Evolutionary conservation across 2,113 vertebrate genomes (phyloP), one percentile per base, ranked within the genome.

Genomic region (Rallus limicola): DNA sequence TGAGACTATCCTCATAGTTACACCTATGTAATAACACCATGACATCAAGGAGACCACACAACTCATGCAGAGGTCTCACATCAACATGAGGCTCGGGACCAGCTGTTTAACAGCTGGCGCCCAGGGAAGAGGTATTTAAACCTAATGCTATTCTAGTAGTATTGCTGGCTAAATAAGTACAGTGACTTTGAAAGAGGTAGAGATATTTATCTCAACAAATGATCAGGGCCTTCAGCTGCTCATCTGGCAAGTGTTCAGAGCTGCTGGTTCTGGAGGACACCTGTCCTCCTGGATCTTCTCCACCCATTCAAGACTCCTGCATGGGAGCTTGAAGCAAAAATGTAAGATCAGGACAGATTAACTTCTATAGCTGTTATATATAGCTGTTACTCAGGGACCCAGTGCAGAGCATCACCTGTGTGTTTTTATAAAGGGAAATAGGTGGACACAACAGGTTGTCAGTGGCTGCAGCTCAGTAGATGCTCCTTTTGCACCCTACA

Each of bases 21-120:
- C 29, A 91, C 48, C 53, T n/a, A 10, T 21, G 44, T 85, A 76
- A 36, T 38, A 82, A 68, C 58, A 50, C 42, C 0, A 0, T 65
- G 67, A 79, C 62, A 72, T 64, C 53, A 58, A 89, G 88, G 42
- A 92, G 62, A 90, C 16, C 0, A 0, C 6, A 6, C 81, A 79
- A 8, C 69, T 76, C 77, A 15, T 11, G 59, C 36, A 69, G 53
- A 89, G 62, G 65, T 69, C 89, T 74, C 84, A 67, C 58, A 79
- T 60, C 80, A 82, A 48, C 69, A 5, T 1, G 24, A 89, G 83
- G 67, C 34, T 88, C 55, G 60, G 59, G 88, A 90, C 59, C 78
- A 96, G 68, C 59, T 90, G 88, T 40, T 84, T 70, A 88, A 76
- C 50, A 96, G 69, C 88, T 67, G 71, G n/a, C n/a, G 76, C 5